Evolutionary conservation across 2,888 invertebrate species (phyloP).

Genomic region (Acanthacorydalis orientalis): DNA sequence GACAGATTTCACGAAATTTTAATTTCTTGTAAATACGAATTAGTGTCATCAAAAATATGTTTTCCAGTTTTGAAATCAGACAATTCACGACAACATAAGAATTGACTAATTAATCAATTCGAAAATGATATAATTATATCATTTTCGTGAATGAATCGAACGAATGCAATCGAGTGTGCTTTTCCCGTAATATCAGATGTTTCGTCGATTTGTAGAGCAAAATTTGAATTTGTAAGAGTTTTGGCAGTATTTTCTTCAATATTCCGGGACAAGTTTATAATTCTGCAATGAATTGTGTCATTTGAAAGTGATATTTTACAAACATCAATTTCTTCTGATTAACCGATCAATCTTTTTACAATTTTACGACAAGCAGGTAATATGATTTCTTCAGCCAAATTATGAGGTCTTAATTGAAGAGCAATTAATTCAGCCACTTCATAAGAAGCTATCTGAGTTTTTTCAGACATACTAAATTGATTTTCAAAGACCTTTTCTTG

Average conservation of each 20-base stretch:
- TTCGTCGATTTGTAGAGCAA: slow-evolving; percentile 11
- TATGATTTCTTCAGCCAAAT: slow-evolving; percentile 8
- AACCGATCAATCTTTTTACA: slow-evolving; percentile 5
- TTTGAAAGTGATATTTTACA: slow-evolving; percentile 7
- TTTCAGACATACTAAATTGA: slow-evolving; percentile 6
- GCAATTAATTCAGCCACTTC: slow-evolving; percentile 9
- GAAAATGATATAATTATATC: too few relatives aligned
- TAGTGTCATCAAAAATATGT: slow-evolving; percentile 9
- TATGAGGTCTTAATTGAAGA: slow-evolving; percentile 7
- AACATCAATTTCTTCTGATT: not conserved
- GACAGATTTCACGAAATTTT: slow-evolving; percentile 9
- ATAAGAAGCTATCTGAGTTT: slow-evolving; percentile 8
- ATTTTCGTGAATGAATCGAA: slow-evolving; percentile 9
- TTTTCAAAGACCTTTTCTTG: slow-evolving; percentile 8
- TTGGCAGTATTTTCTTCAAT: slow-evolving; percentile 9
- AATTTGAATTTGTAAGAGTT: slow-evolving; percentile 8
- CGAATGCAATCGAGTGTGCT: slow-evolving; percentile 9
- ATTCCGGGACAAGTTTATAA: slow-evolving; percentile 7
- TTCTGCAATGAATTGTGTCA: slow-evolving; percentile 8
- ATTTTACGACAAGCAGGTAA: slow-evolving; percentile 7
- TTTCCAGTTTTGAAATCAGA: slow-evolving; percentile 7
- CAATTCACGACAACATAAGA: slow-evolving; percentile 9
- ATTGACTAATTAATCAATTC: too few relatives aligned
- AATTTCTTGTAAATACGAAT: slow-evolving; percentile 10
- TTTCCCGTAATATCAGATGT: slow-evolving; percentile 10